These are phyloP conservation scores for Leptodactylus fallax DNA, from an alignment of 2,797 vertebrate genomes.

Conservation along the genomic window DNA sequence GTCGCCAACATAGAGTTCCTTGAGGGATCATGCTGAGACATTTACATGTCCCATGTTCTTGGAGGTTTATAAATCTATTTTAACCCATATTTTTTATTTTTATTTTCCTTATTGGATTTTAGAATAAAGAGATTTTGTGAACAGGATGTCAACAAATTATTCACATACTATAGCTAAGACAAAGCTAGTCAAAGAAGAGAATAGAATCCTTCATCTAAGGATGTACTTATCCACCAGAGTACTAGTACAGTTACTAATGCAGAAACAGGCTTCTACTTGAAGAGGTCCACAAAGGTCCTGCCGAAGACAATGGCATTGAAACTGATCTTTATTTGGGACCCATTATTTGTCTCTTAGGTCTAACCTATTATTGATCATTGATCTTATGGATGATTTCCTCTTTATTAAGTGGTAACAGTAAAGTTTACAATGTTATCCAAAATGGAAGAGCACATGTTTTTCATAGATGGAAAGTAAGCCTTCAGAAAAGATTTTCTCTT, in stretches of 20 bases:
- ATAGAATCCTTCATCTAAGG: not conserved
- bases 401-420: not conserved
- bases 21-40: not conserved
- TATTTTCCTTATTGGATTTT: not conserved
- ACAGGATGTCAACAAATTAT: not conserved
- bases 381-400: not conserved
- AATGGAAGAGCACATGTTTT: not conserved
- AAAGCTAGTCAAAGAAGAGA: not conserved
- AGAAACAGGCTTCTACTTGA: not conserved
- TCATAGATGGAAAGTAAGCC: not conserved
- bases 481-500: not conserved
- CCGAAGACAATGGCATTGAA: too few species aligned
- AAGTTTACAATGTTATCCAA: not conserved
- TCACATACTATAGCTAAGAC: not conserved
- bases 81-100: not conserved
- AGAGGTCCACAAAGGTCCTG: not conserved
- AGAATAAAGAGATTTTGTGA: not conserved
- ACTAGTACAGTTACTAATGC: not conserved
- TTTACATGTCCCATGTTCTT: slow-evolving; percentile 10
- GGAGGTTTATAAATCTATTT: not conserved
- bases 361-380: too few species aligned
- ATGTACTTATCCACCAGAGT: not conserved
- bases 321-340: too few species aligned
- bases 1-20: not conserved
- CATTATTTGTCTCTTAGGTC: too few species aligned